Base-by-base conservation (phyloP, 2,113 vertebrate species). In the Pelvicachromis taeniatus region DNA sequence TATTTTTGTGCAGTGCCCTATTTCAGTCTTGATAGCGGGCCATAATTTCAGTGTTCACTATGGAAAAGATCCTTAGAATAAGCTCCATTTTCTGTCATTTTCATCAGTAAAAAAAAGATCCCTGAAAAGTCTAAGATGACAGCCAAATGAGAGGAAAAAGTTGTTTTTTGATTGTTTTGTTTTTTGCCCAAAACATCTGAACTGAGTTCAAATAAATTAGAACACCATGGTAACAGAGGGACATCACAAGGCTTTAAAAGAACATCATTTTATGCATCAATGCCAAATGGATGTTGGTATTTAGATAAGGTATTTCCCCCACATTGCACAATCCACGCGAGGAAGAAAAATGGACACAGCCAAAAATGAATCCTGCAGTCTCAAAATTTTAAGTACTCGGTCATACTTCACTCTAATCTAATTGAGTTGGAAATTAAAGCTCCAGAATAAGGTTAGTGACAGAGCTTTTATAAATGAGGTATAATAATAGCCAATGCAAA, bases 401-500 rank as follows among this genome's bases (percentile, higher is more conserved):
- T 93, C 93, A 93, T 91, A 87, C 87, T 89, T 94, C 90, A 89
- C 84, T 91, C 83, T 80, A 86, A 91, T 94, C 85, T 93, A 94
- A 94, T 94, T 91, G 85, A 88, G 86, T 81, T 94, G 88, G 81
- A 94, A 94, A 94, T 94, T 88, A 94, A 93, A 94, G 82, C 82
- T 83, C 86, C 91, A 84, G 90, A 94, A 92, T 91, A 91, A 90
- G 88, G 91, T 91, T 90, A 91, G 89, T 90, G 90, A 94, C 91
- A 93, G 90, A 90, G 90, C 82, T 87, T 92, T 93, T 94, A 95
- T 93, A 91, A 94, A 95, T 94, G 91, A 94, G 89, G 88, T 91
- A 9, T 93, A 95, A 93, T 93, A 93, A 94, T 92, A 92, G 91
- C 88, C 77, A 82, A 91, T 81, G 88, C 93, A 89, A 92, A 93